Base-by-base conservation (phyloP, 2,888 invertebrate species). In the Nomada ruficornis region DNA sequence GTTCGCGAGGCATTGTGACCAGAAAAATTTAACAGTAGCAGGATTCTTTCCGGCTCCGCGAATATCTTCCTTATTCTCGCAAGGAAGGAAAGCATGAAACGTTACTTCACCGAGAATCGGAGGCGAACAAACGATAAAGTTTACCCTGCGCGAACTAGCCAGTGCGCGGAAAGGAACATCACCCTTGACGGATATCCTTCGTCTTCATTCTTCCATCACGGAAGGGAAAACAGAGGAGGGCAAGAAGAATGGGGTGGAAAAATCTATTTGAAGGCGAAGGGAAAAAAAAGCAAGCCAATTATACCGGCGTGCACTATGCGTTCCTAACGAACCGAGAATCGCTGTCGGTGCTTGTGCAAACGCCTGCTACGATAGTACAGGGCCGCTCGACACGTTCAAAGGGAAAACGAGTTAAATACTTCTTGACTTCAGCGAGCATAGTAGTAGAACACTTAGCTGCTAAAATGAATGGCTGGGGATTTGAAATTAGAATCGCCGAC, bases 321-420 rank as follows among this genome's bases (percentile, higher is more conserved):
- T 70, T 59, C 54, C 63, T 70, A 84, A 85, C 84, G 81, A 84
- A 76, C 70, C 70, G 81, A 68, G 84, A 76, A 71, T 81, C 81
- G 75, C 71, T 69, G 75, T 57, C 63, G 67, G 63, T 70, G 70
- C 69, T 80, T 77, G 60, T 50, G 77, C 67, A 80, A 83, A 83
- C 74, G 77, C 36, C 44, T 13, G 50, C 59, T 50, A 26, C 70
- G 67, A 83, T 73, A 26, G 73, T 47, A 29, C 52, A 63, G 74
- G 71, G 68, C 60, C 60, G 72, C 64, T 26, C 13, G 74, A 70
- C 79, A 57, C 29, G 68, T 71, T 80, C 80, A 83, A 84, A 83
- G 80, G 83, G 75, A 67, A 29, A 82, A 73, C 63, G 76, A 67
- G 62, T 69, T 72, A 75, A 62, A 83, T 75, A 74, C 72, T 62